Base-by-base conservation (phyloP, 2,888 invertebrate genomes). In the Hyposoter didymator region DNA sequence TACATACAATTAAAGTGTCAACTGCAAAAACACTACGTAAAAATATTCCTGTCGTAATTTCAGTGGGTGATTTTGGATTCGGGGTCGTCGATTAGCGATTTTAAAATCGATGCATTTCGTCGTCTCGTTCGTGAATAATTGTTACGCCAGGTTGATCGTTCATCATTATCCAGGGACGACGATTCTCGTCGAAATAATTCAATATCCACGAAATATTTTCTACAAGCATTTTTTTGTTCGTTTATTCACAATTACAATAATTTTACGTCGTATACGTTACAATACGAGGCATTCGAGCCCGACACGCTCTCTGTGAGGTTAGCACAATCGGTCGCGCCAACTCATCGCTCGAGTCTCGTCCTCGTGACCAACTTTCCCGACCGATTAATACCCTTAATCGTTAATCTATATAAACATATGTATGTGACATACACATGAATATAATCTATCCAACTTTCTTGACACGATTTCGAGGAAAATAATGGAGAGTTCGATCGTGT, bases 201-300 rank as follows among this genome's bases (percentile, higher is more conserved):
- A 80, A 86, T 66, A 74, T 73, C 78, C 72, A 82, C 82, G 39
- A 72, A 55, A 73, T 59, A 55, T 75, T 78, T 62, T 69, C 78
- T 73, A 84, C 70, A 84, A 84, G 81, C 72, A 81, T 75, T 70
- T 49, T 85, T 79, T 82, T 81, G 81, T 78, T 66, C 78, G 78
- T 86, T 87, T 85, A 88, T 87, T 87, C 84, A 87, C 84, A 85
- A 64, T 85, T 87, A 85, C 88, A 88, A 84, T 59, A 59, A 28
- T 83, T 17, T 43, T 76, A 78, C 78, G 69, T 84, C 85, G 85
- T 82, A 87, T 82, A n/a, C n/a, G 84, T 78, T 88, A 88, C 87
- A 88, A 84, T 88, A 82, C 82, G 86, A 82, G 76, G 78, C 76
- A 47, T 73, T 85, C 22, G 76, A 83, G 73, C 69, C 64, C 73